Evolutionary conservation across 2,797 vertebrate species (phyloP), one percentile per base, ranked within the genome.

Genomic region (Sparidentex hasta): DNA sequence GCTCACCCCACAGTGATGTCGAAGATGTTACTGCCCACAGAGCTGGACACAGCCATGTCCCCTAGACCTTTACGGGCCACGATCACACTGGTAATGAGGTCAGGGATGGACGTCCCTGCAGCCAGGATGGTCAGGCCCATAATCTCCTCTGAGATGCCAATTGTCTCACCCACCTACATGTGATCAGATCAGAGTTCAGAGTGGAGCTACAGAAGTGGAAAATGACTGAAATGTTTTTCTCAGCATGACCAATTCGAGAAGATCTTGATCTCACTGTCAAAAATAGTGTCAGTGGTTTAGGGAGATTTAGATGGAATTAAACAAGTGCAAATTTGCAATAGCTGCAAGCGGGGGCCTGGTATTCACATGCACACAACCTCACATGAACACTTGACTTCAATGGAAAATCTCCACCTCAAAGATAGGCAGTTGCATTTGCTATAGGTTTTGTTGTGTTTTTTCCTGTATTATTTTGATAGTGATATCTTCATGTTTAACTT

Each of bases 31-130:
- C 98, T 99, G 91, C 98, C 98, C 72, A 99, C 98, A 0, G 98
- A 99, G 65, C 98, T 99, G 85, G 98, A 99, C 81, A 99, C 97
- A 0, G 98, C 98, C 98, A 99, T 99, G 94, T 99, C 98, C 5
- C 98, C 98, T 48, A 99, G 86, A 62, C 98, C 98, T 87, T 99
- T 99, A 46, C 97, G 95, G 9, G 98, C 98, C n/a, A 99, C 98
- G 0, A 99, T 99, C 83, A 99, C 98, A 21, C 98, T 99, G 87
- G 98, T 99, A 88, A 99, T 99, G 57, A 99, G 97, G 93, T 99
- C 98, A 23, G 98, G 98, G 87, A 99, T 98, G 48, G 98, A 99
- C 0, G 98, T 99, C 43, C 98, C 98, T 33, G 98, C 98, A 64
- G 98, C 98, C 86, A 99, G 90, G 51, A 99, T 99, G 1, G 98